Evolutionary conservation across 2,113 vertebrate species (phyloP).

Genomic region (Coptodon rendalli): DNA sequence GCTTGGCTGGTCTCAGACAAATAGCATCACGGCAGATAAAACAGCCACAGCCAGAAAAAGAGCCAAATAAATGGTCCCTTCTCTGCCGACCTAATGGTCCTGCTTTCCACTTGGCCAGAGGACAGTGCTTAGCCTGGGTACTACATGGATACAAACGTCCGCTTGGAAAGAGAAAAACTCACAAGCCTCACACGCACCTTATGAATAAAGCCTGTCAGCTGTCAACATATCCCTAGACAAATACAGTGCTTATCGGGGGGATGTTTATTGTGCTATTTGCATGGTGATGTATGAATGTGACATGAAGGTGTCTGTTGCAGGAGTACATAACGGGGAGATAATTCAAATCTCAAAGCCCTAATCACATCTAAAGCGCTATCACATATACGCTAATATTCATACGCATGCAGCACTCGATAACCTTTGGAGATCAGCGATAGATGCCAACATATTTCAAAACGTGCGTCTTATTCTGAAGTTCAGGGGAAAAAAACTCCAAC

Average conservation of each 20-base stretch:
- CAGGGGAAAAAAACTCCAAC: neutral
- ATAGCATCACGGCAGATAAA: conserved; percentile 66
- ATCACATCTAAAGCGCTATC: neutral
- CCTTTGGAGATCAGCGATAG: neutral
- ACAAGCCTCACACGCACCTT: neutral
- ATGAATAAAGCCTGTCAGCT: neutral
- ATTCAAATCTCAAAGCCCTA: neutral
- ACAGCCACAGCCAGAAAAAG: conserved; percentile 46
- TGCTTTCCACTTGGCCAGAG: conserved; percentile 21
- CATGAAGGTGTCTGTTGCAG: neutral
- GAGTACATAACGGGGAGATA: neutral
- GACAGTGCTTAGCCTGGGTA: conserved; percentile 2
- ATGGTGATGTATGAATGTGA: neutral
- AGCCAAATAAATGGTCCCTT: conserved; percentile 52
- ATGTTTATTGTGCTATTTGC: neutral
- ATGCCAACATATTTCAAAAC: neutral
- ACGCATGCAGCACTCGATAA: neutral
- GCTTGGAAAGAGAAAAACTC: neutral
- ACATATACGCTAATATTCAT: neutral
- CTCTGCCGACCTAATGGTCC: conserved; percentile 48
- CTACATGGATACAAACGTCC: neutral
- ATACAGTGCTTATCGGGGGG: neutral
- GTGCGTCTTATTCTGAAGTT: neutral
- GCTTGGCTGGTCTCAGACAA: conserved; percentile 56
- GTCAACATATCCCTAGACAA: neutral